Evolutionary conservation across 2,113 vertebrate genomes (phyloP), one percentile per base, ranked within the genome.

Genomic region (Corydoras sp.): DNA sequence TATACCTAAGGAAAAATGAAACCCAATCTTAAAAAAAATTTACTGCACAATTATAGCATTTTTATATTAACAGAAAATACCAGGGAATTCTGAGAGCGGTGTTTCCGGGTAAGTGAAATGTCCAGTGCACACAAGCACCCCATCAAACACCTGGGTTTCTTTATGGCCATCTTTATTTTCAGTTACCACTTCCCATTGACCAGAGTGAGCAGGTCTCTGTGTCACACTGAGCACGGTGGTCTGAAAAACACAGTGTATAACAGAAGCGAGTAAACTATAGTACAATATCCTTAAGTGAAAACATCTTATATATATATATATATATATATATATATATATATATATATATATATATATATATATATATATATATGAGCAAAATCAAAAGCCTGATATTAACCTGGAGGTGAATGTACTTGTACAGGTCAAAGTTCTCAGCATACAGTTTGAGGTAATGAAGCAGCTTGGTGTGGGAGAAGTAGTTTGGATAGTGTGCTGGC

Each of bases 111-210:
- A 71, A 63, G 83, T 84, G 81, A 84, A 93, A 11, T 82, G 86
- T 53, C 95, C 95, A 0, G 86, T 89, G 86, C 95, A 95, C 61
- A 97, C 86, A 84, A 98, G 84, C 58, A 97, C 86, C 0, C 90
- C 94, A 53, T 98, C 94, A 9, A 96, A 98, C 62, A 92, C 0
- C 0, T 86, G 86, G 0, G 8, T 81, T 48, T 90, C 75, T 71
- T 13, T 74, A 24, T 77, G 63, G 3, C 90, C 87, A 0, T 79
- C 15, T 0, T 50, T 84, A 73, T 89, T 88, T 50, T 83, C 69
- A 0, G 91, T 94, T 73, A 91, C 76, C n/a, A 98, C 81, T 0
- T 92, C 87, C 96, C 96, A 98, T 80, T 92, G 94, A n/a, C 94
- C 94, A 0, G 91, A 92, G 69, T 62, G 4, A 11, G 76, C 29